A percentile compares a stretch with the other conserved stretches of the same genome.
Evolutionary conservation across 2,113 vertebrate species (phyloP).

Genomic region (Zosterops pallidus): DNA sequence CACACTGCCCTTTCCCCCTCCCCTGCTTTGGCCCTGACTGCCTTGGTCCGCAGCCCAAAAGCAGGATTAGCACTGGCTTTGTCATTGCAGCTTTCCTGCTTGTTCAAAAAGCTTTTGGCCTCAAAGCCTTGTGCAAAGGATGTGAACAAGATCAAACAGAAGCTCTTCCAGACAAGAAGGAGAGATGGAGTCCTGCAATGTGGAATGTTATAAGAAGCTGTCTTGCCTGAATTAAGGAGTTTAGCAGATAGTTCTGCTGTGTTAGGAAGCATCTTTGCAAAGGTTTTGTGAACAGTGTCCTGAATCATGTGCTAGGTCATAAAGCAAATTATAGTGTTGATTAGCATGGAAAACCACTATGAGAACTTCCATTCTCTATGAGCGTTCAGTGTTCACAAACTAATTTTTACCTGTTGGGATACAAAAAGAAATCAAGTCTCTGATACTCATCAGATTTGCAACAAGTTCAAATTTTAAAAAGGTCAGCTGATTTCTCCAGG

Average conservation of each 20-base stretch:
- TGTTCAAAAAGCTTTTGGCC: background rate
- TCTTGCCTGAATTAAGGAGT: background rate
- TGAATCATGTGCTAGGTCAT: background rate
- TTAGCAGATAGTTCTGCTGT: background rate
- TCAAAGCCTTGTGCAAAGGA: background rate
- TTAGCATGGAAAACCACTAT: background rate
- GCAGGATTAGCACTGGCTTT: fast-evolving
- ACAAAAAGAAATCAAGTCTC: background rate
- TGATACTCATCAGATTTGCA: background rate
- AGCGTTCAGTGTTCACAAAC: background rate
- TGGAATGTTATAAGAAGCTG: background rate
- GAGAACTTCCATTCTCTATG: background rate
- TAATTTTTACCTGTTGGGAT: background rate
- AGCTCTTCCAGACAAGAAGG: background rate
- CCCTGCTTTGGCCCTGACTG: fast-evolving
- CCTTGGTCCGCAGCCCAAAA: background rate
- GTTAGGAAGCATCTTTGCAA: background rate
- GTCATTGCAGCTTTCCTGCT: background rate
- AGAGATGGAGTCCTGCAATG: background rate
- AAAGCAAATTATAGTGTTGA: background rate
- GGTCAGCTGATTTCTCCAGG: background rate
- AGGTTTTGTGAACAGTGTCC: background rate
- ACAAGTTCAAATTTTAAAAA: background rate
- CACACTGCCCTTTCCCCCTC: background rate
- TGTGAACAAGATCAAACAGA: too few species aligned